A percentile compares a stretch with the other conserved stretches of the same genome.
These are phyloP conservation scores for Epizoanthus fatuus DNA, from an alignment of 92 coral and sea anemone species.

Conservation along the genomic window DNA sequence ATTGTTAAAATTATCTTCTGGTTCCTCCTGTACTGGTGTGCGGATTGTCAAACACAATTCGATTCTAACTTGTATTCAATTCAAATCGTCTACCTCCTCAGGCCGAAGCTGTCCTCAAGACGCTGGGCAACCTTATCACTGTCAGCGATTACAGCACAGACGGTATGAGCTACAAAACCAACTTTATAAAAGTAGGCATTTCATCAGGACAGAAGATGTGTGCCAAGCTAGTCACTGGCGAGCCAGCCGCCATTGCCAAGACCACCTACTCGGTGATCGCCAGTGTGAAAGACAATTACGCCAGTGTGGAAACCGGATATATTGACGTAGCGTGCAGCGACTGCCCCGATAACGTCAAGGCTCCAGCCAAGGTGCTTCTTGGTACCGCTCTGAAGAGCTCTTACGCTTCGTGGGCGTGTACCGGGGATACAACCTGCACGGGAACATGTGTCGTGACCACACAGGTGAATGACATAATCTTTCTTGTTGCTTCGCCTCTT, in stretches of 20 bases:
- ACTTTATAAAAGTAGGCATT: conserved; percentile 57
- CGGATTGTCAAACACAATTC: not conserved
- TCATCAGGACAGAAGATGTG: conserved; percentile 74
- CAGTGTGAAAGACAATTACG: conserved; percentile 59
- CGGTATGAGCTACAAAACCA: conserved; percentile 57
- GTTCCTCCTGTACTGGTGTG: not conserved
- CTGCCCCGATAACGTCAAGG: conserved; percentile 56
- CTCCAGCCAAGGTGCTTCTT: conserved; percentile 68
- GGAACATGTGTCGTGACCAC: conserved; percentile 79
- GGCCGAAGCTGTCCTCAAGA: conserved; percentile 60
- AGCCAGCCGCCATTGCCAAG: conserved; percentile 74
- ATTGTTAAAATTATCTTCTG: too few species aligned
- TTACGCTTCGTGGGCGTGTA: conserved; percentile 76
- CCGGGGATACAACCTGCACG: conserved; percentile 67
- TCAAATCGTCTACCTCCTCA: conserved; percentile 6
- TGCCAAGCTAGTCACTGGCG: conserved; percentile 73
- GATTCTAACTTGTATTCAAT: not conserved
- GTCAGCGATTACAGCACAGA: conserved; percentile 60
- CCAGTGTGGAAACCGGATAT: conserved; percentile 50
- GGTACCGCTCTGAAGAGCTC: conserved; percentile 60
- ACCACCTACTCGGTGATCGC: conserved; percentile 68
- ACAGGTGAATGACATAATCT: conserved; percentile 49
- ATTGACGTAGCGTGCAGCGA: conserved; percentile 70
- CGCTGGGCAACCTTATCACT: conserved; percentile 68
- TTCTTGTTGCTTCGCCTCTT: not conserved